These are phyloP conservation scores for Maniola jurtina DNA, from an alignment of 1,140 invertebrate genomes.

Conservation along the genomic window DNA sequence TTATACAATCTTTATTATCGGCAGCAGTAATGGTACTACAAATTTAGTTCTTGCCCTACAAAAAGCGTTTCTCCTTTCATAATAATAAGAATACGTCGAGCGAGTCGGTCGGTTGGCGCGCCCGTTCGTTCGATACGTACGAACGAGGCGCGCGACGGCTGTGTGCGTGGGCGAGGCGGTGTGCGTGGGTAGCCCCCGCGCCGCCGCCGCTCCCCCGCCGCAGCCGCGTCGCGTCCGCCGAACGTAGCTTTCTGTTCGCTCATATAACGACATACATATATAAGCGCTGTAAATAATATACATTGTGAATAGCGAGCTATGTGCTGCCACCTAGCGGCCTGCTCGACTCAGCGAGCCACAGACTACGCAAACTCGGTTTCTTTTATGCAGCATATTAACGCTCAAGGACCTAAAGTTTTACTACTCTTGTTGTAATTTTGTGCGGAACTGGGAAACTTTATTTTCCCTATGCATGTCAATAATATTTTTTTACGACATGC, in stretches of 20 bases:
- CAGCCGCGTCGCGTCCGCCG: slow-evolving; percentile 44
- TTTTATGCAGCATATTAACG: slow-evolving; percentile 46
- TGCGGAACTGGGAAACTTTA: slow-evolving; percentile 31
- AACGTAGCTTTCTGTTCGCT: slow-evolving; percentile 77
- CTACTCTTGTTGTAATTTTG: slow-evolving; percentile 34
- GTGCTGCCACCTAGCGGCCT: slow-evolving; percentile 74
- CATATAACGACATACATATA: slow-evolving; percentile 76
- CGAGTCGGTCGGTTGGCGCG: slow-evolving; percentile 69
- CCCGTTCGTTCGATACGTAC: slow-evolving; percentile 59
- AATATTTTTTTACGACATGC: slow-evolving; percentile 12
- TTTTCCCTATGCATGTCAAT: slow-evolving; percentile 25
- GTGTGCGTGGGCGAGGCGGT: slow-evolving; percentile 52
- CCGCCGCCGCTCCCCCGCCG: slow-evolving; percentile 32
- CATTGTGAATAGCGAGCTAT: slow-evolving; percentile 70
- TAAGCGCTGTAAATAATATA: slow-evolving; percentile 74
- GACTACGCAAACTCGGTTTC: slow-evolving; percentile 56
- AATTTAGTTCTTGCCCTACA: slow-evolving; percentile 79
- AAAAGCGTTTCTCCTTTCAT: slow-evolving; percentile 79
- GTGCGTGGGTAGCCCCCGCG: slow-evolving; percentile 40
- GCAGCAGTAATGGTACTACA: slow-evolving; percentile 70
- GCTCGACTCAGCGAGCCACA: slow-evolving; percentile 52
- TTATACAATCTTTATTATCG: slow-evolving; percentile 75
- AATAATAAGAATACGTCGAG: slow-evolving; percentile 78
- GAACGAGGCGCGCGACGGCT: slow-evolving; percentile 43
- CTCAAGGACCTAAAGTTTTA: slow-evolving; percentile 49